Evolutionary conservation across 2,113 vertebrate genomes (phyloP).

Genomic region (Onychorhynchus coronatus): DNA sequence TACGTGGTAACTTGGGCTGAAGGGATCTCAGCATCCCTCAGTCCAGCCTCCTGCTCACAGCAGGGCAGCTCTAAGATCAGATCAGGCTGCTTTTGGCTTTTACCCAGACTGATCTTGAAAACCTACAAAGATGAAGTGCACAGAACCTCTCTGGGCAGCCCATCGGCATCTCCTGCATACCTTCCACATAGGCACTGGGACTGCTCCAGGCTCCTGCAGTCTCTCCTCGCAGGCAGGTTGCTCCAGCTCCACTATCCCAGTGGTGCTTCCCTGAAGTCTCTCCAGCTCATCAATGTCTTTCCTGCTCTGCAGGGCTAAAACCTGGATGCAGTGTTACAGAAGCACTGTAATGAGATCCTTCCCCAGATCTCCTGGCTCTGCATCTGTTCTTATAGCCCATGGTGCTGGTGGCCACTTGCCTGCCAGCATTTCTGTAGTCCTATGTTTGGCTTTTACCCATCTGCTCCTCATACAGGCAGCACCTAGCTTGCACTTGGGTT

Average conservation of each 20-base stretch:
- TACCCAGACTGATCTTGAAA: not conserved
- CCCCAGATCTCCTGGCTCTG: not conserved
- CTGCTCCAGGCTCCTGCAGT: not conserved
- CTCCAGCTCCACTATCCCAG: rapidly evolving
- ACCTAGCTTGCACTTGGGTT: rapidly evolving
- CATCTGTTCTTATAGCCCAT: not conserved
- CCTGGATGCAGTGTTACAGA: not conserved
- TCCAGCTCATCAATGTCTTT: not conserved
- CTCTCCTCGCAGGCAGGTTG: not conserved
- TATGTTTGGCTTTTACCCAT: not conserved
- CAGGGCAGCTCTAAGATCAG: not conserved
- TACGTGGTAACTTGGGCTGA: not conserved
- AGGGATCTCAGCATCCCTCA: not conserved
- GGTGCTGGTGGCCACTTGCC: not conserved
- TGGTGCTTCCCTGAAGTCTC: not conserved
- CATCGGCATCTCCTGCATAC: rapidly evolving
- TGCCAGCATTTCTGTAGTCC: not conserved
- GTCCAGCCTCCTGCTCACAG: not conserved
- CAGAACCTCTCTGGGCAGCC: not conserved
- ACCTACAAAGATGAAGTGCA: not conserved
- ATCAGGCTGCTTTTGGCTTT: not conserved
- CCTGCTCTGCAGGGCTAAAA: not conserved
- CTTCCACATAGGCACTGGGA: not conserved
- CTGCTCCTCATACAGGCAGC: not conserved
- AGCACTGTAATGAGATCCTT: not conserved